Conservation (phyloP, 2,797 vertebrate species). For the Mormyrops attenuatus region DNA sequence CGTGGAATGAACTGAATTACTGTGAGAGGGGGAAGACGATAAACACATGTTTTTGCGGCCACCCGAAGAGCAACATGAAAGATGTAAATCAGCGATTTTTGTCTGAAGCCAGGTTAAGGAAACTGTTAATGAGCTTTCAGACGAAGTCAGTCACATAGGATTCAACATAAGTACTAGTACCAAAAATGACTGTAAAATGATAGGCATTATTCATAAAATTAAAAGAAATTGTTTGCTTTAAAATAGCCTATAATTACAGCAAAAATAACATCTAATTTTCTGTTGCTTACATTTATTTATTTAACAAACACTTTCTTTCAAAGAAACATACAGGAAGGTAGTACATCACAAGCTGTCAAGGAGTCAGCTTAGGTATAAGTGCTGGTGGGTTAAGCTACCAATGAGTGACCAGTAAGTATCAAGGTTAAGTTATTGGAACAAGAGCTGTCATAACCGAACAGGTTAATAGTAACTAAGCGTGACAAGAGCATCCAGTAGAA, state of each 20-base stretch:
- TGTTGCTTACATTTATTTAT: background rate
- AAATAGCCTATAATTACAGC: background rate
- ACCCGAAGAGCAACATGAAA: background rate
- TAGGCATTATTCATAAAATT: background rate
- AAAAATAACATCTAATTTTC: background rate
- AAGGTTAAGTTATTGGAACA: background rate
- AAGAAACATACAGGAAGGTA: background rate
- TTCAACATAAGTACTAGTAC: background rate
- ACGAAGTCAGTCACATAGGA: background rate
- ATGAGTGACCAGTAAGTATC: background rate
- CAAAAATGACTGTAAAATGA: background rate
- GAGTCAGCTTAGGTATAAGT: background rate
- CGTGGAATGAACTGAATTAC: slow-evolving; percentile 10
- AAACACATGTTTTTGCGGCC: background rate
- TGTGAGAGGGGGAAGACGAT: background rate
- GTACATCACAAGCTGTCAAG: background rate
- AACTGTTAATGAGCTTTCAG: background rate
- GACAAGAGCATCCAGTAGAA: background rate
- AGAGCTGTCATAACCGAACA: background rate
- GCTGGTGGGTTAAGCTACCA: background rate
- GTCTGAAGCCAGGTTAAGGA: background rate
- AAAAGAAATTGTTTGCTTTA: background rate
- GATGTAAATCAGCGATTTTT: background rate
- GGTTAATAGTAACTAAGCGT: background rate
- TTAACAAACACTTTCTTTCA: background rate